Conservation (phyloP, 2,797 vertebrate species). For the Danio albolineatus region DNA sequence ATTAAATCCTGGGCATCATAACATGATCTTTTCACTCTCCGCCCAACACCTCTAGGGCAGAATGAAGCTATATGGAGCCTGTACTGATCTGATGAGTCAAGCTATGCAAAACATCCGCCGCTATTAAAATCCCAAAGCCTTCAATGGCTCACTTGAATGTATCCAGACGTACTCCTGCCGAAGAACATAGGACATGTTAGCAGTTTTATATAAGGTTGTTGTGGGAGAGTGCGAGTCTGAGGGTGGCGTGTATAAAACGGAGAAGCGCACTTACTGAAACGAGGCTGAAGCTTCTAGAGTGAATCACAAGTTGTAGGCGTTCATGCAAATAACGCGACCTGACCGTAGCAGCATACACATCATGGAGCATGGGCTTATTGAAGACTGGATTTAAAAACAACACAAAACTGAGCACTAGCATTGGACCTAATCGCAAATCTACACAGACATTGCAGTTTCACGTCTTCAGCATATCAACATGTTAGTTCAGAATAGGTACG, state of each 20-base stretch:
- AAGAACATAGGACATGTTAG: background rate
- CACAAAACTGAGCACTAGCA: too few species aligned
- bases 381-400: background rate
- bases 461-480: background rate
- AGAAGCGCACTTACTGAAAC: background rate
- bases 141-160: background rate
- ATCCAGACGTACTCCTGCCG: background rate
- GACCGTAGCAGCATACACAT: background rate
- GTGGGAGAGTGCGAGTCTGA: background rate
- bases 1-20: slow-evolving; percentile 68
- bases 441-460: background rate
- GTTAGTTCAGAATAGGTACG: background rate
- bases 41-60: background rate
- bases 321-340: slow-evolving; percentile 24
- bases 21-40: slow-evolving; percentile 62
- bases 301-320: background rate
- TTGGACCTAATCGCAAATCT: background rate
- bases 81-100: slow-evolving; percentile 35
- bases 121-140: background rate
- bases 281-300: background rate
- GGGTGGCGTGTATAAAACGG: background rate
- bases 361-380: background rate
- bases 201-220: background rate
- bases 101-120: background rate
- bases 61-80: background rate